Evolutionary conservation across 2,888 invertebrate species (phyloP).

Genomic region (Sesia bembeciformis): DNA sequence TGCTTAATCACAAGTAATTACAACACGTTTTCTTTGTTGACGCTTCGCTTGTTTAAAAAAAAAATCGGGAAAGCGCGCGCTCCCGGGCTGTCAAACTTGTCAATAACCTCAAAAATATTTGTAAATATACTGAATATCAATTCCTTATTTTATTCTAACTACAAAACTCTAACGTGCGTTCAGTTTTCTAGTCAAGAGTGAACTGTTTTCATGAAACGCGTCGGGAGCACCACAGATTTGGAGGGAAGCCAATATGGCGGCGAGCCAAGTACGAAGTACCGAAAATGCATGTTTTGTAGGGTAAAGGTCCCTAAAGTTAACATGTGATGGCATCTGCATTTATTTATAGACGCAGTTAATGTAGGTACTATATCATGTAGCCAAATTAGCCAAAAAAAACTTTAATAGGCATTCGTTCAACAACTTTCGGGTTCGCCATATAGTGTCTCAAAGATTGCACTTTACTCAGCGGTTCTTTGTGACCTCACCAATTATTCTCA

Average conservation of each 20-base stretch:
- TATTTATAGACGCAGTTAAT: too few relatives aligned
- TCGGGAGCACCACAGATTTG: slow-evolving; percentile 31
- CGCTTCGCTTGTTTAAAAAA: slow-evolving; percentile 5
- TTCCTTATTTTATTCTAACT: slow-evolving; percentile 15
- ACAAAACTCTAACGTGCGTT: slow-evolving; percentile 30
- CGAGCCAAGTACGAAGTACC: slow-evolving; percentile 72
- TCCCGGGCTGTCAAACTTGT: slow-evolving; percentile 22
- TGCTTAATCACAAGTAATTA: slow-evolving; percentile 8
- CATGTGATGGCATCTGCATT: too few relatives aligned
- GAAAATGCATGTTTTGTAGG: slow-evolving; percentile 16
- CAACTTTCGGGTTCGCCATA: too few relatives aligned
- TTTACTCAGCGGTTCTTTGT: too few relatives aligned
- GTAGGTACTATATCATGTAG: too few relatives aligned
- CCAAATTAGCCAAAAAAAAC: too few relatives aligned
- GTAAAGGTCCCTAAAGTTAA: slow-evolving; percentile 12
- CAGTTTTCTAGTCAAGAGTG: slow-evolving; percentile 32
- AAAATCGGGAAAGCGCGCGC: slow-evolving; percentile 14
- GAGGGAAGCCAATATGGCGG: slow-evolving; percentile 62
- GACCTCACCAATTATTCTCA: too few relatives aligned
- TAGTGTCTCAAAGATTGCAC: too few relatives aligned
- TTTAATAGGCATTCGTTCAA: too few relatives aligned
- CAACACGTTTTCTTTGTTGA: slow-evolving; percentile 7
- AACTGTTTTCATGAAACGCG: slow-evolving; percentile 35
- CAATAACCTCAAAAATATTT: not conserved
- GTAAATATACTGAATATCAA: slow-evolving; percentile 4